Conservation (phyloP, 2,888 invertebrate species). For the Standfussiana lucernea region DNA sequence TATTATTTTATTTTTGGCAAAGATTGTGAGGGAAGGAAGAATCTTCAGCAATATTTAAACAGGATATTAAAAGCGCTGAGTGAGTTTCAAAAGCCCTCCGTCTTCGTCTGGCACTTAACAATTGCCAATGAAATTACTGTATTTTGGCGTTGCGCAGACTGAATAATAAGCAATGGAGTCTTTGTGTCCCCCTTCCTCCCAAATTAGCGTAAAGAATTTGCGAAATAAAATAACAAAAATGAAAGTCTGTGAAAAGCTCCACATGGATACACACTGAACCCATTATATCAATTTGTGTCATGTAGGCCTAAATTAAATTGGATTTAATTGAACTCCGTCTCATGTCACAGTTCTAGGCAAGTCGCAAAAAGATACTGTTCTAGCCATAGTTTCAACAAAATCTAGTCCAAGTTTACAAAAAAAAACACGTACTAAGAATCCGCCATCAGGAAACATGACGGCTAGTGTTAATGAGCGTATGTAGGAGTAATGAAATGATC, state of each 20-base stretch:
- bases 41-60: conserved; percentile 19
- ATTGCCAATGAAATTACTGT: conserved; percentile 32
- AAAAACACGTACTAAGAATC: conserved; percentile 15
- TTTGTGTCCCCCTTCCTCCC: conserved; percentile 17
- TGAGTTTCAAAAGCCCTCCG: conserved; percentile 13
- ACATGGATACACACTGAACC: conserved; percentile 2
- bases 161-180: conserved; percentile 25
- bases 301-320: neutral
- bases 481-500: conserved; percentile 55
- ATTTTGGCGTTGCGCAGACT: conserved; percentile 7
- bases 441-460: conserved; percentile 31
- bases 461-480: conserved; percentile 56
- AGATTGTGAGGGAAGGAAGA: conserved; percentile 16
- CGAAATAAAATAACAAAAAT: conserved; percentile 12
- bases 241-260: conserved; percentile 9
- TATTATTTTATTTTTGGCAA: conserved; percentile 23
- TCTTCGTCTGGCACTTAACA: conserved; percentile 26
- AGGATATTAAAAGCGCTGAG: conserved; percentile 22
- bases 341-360: neutral
- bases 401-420: conserved; percentile 5
- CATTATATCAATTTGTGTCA: neutral
- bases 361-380: neutral
- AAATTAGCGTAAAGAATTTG: conserved; percentile 13
- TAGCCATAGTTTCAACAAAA: neutral
- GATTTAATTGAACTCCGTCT: neutral